These are phyloP conservation scores for Prietella phreatophila DNA, from an alignment of 2,113 vertebrate genomes.

Conservation along the genomic window DNA sequence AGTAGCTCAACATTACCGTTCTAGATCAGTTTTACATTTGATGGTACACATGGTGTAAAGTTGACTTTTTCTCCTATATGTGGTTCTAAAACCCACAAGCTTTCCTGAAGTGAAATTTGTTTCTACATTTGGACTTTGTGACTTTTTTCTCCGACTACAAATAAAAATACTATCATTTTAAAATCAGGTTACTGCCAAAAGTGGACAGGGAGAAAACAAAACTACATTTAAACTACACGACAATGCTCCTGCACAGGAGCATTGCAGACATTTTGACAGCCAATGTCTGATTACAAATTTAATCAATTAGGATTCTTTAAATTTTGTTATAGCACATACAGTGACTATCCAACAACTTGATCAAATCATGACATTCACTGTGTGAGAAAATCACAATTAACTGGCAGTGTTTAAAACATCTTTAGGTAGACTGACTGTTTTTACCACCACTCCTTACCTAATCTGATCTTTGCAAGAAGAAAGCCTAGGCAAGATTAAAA, in stretches of 20 bases:
- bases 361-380: neutral
- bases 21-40: neutral
- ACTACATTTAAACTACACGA: neutral
- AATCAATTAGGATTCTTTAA: neutral
- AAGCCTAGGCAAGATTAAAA: neutral
- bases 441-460: neutral
- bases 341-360: neutral
- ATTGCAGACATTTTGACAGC: neutral
- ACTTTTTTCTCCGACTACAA: neutral
- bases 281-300: no score
- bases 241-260: neutral
- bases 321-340: no score
- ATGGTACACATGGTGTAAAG: neutral
- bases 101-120: neutral
- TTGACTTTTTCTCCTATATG: neutral
- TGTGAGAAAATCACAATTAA: neutral
- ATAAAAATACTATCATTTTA: neutral
- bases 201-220: neutral
- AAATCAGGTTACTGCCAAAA: neutral
- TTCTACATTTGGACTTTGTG: neutral
- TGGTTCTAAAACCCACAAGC: neutral
- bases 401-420: neutral
- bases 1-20: neutral
- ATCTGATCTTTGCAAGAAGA: neutral
- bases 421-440: neutral